Base-by-base conservation (phyloP, 1,140 invertebrate species). In the Caenorhabditis tropicalis region DNA sequence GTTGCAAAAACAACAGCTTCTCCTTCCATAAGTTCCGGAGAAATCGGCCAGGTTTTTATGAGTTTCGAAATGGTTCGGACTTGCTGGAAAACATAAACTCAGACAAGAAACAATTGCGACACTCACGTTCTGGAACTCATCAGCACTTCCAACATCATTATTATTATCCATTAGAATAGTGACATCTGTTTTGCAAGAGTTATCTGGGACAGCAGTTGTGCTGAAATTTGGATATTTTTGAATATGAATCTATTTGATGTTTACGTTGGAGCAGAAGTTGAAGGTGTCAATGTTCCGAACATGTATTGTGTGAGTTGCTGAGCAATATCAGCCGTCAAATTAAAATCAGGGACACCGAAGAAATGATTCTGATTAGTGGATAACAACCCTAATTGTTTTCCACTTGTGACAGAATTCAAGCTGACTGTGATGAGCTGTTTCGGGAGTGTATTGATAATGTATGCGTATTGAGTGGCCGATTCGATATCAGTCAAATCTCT, bases 21-120 rank as follows among this genome's bases (percentile, higher is more conserved):
- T 70, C 60, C 60, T 70, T 70, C 60, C 60, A 70, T 70, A 19
- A 70, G 31, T 5, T 70, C 31, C 12, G 60, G 60, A 36, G 60
- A 70, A 36, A 70, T 70, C 39, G 60, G 60, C 60, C 60, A 70
- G 60, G 60, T 70, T 36, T 70, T 70, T 1, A 70, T 70, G 12
- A 70, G 60, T n/a, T 70, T 70, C 4, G 60, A 33, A 4, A 70
- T 39, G 0, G 33, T 36, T 36, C 60, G 60, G 16, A 33, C 29
- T 70, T 70, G 60, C 60, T 70, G 60, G 12, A 70, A 51, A 65
- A 65, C 16, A 36, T 65, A 6, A 19, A 7, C 21, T 5, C n/a
- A 7, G 0, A 36, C 1, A 6, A 65, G 15, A 0, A 0, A 19
- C 1, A 36, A 1, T 21, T n/a, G 36, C 19, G 0, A n/a, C 2